Conservation (phyloP, 2,797 vertebrate genomes). For the Poecilia wingei region DNA sequence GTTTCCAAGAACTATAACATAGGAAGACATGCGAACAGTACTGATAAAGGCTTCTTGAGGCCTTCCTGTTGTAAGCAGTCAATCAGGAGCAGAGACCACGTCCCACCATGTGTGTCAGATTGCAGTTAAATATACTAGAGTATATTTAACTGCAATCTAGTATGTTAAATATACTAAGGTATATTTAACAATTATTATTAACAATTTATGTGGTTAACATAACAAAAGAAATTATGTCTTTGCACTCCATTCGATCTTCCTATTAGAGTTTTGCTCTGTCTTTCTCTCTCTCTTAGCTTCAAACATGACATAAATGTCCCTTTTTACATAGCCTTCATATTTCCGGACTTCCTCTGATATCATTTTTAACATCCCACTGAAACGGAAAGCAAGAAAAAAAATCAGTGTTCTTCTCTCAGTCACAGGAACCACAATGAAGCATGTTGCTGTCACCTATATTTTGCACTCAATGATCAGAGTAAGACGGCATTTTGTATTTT, state of each 20-base stretch:
- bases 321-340: neutral
- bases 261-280: neutral
- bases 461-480: neutral
- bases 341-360: neutral
- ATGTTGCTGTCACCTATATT: neutral
- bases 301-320: neutral
- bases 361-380: neutral
- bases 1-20: neutral
- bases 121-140: neutral
- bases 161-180: neutral
- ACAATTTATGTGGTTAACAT: neutral
- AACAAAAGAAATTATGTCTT: neutral
- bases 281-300: neutral
- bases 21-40: neutral
- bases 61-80: neutral
- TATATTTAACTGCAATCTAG: neutral
- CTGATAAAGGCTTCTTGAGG: neutral
- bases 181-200: neutral
- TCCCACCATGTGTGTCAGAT: neutral
- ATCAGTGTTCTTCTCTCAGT: neutral
- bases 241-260: neutral
- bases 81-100: neutral
- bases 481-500: neutral
- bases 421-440: neutral
- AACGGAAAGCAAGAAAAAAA: neutral